Base-by-base conservation (phyloP, 2,797 vertebrate genomes). In the Sternotherus odoratus region DNA sequence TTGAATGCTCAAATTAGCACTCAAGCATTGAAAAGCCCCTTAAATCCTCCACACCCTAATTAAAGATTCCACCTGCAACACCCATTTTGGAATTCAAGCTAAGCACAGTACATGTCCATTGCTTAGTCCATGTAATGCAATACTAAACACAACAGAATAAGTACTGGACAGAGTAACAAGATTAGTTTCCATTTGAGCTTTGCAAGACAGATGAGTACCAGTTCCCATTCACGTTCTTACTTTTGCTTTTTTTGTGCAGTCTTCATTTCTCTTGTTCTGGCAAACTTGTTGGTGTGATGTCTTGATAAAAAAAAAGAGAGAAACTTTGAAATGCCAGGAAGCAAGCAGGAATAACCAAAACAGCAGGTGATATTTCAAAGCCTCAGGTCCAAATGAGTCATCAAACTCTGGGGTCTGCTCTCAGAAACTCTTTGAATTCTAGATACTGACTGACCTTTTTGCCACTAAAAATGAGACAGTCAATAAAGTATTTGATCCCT, bases 281-380 rank as follows among this genome's bases (percentile, higher is more conserved):
- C 85, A 84, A 43, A 75, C 72, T 88, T 92, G 88, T 57, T 93
- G 93, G 82, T 93, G 79, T 91, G 88, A 80, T 95, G 90, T 86
- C 81, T 81, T 84, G 1, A 51, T 90, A 49, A 49, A 13, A 49
- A 13, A 4, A 49, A 4, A 49, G 48, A 17, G n/a, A 53, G 78
- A 79, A 46, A 77, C 94, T 95, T 95, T 96, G 94, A 95, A 97
- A 97, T 80, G 79, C 77, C 83, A 95, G 84, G 90, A 63, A 93
- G 89, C 77, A 69, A 87, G 60, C 43, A 94, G 79, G 82, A 97
- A 83, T 79, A 95, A 97, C 95, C 66, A 79, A 97, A 93, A 87
- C 87, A 96, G 96, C 89, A 96, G 94, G 93, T 93, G 93, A 95
- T 97, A 89, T 96, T 97, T 97, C 90, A 97, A 97, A 97, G 94